These are phyloP conservation scores for Leptopilina drosophilae DNA, from an alignment of 2,888 invertebrate species.

Conservation along the genomic window DNA sequence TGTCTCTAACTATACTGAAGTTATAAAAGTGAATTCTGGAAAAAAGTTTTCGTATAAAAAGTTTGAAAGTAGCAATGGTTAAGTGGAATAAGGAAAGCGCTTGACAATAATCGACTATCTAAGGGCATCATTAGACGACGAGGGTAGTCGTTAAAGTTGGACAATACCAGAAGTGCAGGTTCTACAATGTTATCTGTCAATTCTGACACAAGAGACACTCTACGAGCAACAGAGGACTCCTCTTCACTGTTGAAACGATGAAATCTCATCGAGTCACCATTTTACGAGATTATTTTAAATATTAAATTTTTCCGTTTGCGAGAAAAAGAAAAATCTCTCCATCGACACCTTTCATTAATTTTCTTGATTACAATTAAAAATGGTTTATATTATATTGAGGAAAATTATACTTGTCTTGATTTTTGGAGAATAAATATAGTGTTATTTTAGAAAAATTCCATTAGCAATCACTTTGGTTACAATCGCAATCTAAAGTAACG, in stretches of 20 bases:
- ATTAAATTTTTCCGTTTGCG: background rate
- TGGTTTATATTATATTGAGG: too few relatives aligned
- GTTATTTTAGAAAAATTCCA: constrained; percentile 25
- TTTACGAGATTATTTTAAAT: background rate
- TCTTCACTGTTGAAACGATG: background rate
- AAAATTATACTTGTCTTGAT: background rate
- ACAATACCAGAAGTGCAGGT: constrained; percentile 15
- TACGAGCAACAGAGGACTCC: constrained; percentile 15
- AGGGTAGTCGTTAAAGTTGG: constrained; percentile 20
- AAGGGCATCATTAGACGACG: constrained; percentile 25
- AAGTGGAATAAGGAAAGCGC: background rate
- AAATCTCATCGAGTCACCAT: background rate
- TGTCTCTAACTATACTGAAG: too few relatives aligned
- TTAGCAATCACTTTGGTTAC: constrained; percentile 18
- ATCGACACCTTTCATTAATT: too few relatives aligned
- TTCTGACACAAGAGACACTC: constrained; percentile 32
- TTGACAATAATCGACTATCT: constrained; percentile 20
- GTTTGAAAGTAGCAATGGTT: background rate
- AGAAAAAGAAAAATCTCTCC: too few relatives aligned
- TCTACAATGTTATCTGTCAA: constrained; percentile 39
- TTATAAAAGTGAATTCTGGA: background rate
- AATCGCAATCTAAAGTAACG: constrained; percentile 1
- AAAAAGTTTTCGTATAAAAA: background rate
- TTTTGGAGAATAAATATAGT: background rate
- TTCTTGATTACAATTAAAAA: too few relatives aligned